phyloP scores from a whole-genome alignment of 1,140 invertebrate genomes.

The Orchesella cincta region DNA sequence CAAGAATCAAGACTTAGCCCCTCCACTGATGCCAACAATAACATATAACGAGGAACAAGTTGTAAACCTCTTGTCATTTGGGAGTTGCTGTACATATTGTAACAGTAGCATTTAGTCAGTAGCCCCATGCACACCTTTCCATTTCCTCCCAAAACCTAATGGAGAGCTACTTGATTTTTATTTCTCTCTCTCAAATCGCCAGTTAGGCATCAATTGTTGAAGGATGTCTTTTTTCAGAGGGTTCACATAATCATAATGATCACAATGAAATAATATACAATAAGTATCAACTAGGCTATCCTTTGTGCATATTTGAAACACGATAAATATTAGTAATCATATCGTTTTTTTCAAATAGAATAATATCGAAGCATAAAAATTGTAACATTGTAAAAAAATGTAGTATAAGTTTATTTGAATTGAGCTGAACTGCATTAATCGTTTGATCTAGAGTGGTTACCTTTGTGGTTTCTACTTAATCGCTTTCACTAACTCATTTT shows the following conservation, averaged over 20 bases:
- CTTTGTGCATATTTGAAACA: too few species aligned
- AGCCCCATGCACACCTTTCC: neutral
- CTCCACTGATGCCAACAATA: neutral
- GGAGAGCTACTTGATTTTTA: neutral
- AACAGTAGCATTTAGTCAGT: neutral
- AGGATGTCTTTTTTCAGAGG: constrained; percentile 19
- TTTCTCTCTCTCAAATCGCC: too few species aligned
- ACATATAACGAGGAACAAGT: neutral
- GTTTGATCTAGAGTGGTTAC: neutral
- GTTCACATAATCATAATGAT: constrained; percentile 15
- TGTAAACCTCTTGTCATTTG: neutral
- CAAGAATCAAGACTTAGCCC: constrained; percentile 24
- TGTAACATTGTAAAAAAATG: too few species aligned
- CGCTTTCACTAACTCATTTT: neutral
- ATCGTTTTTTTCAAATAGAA: too few species aligned
- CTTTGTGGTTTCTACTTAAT: neutral
- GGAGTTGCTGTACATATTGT: neutral
- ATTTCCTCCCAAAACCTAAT: neutral
- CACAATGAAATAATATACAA: neutral
- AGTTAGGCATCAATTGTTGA: constrained; percentile 21
- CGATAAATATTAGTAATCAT: too few species aligned
- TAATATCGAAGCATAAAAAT: too few species aligned
- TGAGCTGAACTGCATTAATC: neutral
- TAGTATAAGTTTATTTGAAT: neutral
- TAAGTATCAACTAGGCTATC: too few species aligned